These are phyloP conservation scores for Leucophenga varia DNA, from an alignment of 1,140 invertebrate species.

Conservation along the genomic window DNA sequence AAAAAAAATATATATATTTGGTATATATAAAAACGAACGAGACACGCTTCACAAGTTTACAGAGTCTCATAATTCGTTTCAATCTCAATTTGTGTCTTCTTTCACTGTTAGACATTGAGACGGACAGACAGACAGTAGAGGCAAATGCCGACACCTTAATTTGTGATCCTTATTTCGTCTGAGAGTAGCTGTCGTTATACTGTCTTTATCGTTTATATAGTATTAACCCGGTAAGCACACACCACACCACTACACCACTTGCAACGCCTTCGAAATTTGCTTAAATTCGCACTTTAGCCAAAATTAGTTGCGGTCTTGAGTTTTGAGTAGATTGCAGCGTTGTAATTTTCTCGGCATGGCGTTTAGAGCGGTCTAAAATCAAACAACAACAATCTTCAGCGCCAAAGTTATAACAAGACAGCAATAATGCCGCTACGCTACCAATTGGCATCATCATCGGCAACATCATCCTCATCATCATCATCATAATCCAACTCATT, in stretches of 20 bases:
- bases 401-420: conserved; percentile 15
- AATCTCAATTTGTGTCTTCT: neutral
- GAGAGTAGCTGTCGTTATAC: conserved; percentile 7
- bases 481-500: conserved; percentile 40
- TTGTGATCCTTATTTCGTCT: too few species aligned
- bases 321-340: too few species aligned
- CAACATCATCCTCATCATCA: conserved; percentile 20
- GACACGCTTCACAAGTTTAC: conserved; percentile 52
- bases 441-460: conserved; percentile 14
- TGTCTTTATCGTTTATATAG: too few species aligned
- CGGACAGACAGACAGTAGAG: too few species aligned
- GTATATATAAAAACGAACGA: too few species aligned
- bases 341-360: conserved; percentile 49
- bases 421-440: conserved; percentile 24
- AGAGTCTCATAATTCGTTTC: conserved; percentile 42
- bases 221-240: too few species aligned
- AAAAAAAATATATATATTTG: too few species aligned
- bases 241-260: neutral
- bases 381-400: conserved; percentile 23
- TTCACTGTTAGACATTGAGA: conserved; percentile 18
- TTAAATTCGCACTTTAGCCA: conserved; percentile 54
- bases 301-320: conserved; percentile 54
- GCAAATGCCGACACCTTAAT: too few species aligned
- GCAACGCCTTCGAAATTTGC: conserved; percentile 21
- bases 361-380: conserved; percentile 34